Evolutionary conservation across 1,140 invertebrate genomes (phyloP), one percentile per base, ranked within the genome.

Genomic region (Capitella teleta): DNA sequence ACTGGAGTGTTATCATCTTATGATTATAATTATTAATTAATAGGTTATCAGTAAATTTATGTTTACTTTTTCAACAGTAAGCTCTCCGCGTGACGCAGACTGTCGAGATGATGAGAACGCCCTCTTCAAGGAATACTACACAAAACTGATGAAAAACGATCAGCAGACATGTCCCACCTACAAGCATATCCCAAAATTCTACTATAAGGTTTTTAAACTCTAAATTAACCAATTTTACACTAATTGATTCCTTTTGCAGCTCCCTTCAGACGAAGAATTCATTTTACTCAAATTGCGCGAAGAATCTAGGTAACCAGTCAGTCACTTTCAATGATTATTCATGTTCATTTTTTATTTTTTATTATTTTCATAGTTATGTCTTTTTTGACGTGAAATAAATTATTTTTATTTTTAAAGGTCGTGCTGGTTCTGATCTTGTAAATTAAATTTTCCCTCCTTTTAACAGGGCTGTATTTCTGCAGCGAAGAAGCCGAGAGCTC

Each of bases 271-370:
- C 49, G 80, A 84, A 63, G 84, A 90, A 59, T 75, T 81, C 5
- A 59, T 90, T 12, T 75, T 81, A 1, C 81, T 85, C 60, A 87
- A 88, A 65, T 66, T 91, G n/a, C 74, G 86, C 38, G 86, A 89
- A 68, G 87, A 92, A 71, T 86, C 87, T 0, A 75, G 66, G 68
- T 70, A 57, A 51, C 12, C 12, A 10, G 18, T 8, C 38, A 16
- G 0, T 41, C 16, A 5, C 24, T 12, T 12, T n/a, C n/a, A n/a
- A n/a, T n/a, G n/a, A 43, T 37, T 19, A 26, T 28, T 37, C 32
- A 49, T 38, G n/a, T 32, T 42, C 42, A 30, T 34, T 44, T 55
- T 3, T 44, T 36, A 26, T 14, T 36, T 5, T 34, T 49, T 3
- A 24, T 45, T 45, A 6, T 14, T 1, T 28, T 10, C 10, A 8